phyloP scores from a whole-genome alignment of 2,113 vertebrate genomes.

The Mirza zaza region DNA sequence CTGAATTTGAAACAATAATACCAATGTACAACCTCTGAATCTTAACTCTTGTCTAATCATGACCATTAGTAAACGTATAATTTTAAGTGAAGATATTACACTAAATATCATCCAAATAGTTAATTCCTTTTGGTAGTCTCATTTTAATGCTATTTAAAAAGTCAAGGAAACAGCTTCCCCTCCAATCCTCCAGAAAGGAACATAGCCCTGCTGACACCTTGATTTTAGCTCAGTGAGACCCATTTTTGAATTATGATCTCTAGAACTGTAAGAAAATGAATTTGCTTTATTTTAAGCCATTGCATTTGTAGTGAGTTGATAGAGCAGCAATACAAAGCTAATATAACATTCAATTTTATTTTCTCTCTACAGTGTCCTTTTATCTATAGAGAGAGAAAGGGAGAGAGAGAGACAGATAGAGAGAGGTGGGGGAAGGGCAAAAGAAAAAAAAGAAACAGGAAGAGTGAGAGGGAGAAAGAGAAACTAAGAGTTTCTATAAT shows the following conservation, averaged over 20 bases:
- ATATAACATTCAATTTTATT: neutral
- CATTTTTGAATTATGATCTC: neutral
- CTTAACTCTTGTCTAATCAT: neutral
- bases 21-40: neutral
- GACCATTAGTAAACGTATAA: neutral
- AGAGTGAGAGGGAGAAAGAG: neutral
- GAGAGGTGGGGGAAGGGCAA: rapidly evolving
- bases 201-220: neutral
- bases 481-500: neutral
- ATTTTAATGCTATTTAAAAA: constrained; percentile 21
- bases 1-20: neutral
- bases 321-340: neutral
- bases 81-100: neutral
- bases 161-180: neutral
- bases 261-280: neutral
- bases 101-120: neutral
- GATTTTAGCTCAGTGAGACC: neutral
- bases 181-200: neutral
- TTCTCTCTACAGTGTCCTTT: neutral
- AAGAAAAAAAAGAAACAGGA: neutral
- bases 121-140: neutral
- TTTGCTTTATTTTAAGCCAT: neutral
- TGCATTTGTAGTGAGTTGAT: neutral
- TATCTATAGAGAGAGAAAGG: neutral
- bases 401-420: neutral